Conservation (phyloP, 2,888 invertebrate genomes). For the Neoaliturus tenellus region DNA sequence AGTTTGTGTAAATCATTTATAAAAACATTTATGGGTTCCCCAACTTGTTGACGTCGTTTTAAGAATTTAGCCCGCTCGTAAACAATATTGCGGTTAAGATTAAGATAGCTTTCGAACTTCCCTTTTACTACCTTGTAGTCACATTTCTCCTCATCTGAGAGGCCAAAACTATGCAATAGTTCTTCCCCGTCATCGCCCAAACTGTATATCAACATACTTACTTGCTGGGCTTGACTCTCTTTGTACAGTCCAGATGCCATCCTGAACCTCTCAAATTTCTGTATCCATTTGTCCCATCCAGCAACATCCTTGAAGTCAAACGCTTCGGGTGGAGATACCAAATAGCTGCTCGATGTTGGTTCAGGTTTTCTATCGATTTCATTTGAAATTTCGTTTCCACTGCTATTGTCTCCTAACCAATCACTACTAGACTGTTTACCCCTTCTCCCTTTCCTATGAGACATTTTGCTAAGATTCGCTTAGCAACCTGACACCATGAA, state of each 20-base stretch:
- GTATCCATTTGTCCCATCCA: not conserved
- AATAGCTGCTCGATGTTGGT: not conserved
- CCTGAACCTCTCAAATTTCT: constrained; percentile 7
- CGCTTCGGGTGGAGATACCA: not conserved
- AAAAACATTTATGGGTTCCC: not conserved
- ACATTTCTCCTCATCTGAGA: not conserved
- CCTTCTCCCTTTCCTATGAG: not conserved
- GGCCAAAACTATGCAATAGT: not conserved
- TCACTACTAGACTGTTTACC: not conserved
- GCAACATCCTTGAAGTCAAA: constrained; percentile 10
- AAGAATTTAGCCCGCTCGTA: constrained; percentile 2
- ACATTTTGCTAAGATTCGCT: not conserved
- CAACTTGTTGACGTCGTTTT: not conserved
- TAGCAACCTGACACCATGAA: too few species aligned
- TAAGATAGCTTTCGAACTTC: not conserved
- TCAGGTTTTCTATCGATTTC: not conserved
- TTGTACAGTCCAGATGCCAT: constrained; percentile 2
- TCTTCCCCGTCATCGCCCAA: not conserved
- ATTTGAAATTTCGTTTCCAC: not conserved
- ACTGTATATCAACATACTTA: constrained; percentile 16
- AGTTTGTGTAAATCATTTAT: not conserved
- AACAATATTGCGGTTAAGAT: not conserved
- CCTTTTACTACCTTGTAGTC: not conserved
- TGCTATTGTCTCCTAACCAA: not conserved
- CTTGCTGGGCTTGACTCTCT: not conserved